These are phyloP conservation scores for Kryphioiulus occultus DNA, from an alignment of 2,888 invertebrate species.

Conservation along the genomic window DNA sequence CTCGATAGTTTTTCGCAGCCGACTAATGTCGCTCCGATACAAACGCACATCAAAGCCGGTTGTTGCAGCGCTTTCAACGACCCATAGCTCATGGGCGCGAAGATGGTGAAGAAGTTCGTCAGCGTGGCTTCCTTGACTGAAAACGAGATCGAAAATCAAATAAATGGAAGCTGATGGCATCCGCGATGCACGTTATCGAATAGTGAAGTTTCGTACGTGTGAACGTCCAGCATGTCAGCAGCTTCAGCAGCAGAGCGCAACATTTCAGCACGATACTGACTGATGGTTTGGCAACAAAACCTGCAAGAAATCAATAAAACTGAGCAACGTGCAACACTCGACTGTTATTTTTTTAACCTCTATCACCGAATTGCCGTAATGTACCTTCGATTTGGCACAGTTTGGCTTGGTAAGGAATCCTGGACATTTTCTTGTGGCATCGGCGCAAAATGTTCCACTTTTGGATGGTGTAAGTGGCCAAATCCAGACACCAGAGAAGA, in stretches of 20 bases:
- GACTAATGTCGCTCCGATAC: background rate
- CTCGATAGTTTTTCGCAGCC: background rate
- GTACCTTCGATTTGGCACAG: background rate
- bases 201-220: background rate
- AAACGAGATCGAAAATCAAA: background rate
- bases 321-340: background rate
- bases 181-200: background rate
- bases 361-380: too few species aligned
- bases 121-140: background rate
- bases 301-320: background rate
- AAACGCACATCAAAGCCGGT: background rate
- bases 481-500: background rate
- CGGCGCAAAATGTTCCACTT: background rate
- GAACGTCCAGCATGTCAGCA: background rate
- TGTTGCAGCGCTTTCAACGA: background rate
- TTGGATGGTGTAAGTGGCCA: background rate
- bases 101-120: background rate
- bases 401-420: background rate
- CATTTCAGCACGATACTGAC: background rate
- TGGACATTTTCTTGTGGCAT: background rate
- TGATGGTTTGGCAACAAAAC: background rate
- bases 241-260: background rate
- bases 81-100: background rate
- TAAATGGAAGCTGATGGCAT: background rate
- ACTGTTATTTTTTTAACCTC: too few species aligned